Evolutionary conservation across 1,140 invertebrate genomes (phyloP), one percentile per base, ranked within the genome.

Genomic region (Drosophila lini): DNA sequence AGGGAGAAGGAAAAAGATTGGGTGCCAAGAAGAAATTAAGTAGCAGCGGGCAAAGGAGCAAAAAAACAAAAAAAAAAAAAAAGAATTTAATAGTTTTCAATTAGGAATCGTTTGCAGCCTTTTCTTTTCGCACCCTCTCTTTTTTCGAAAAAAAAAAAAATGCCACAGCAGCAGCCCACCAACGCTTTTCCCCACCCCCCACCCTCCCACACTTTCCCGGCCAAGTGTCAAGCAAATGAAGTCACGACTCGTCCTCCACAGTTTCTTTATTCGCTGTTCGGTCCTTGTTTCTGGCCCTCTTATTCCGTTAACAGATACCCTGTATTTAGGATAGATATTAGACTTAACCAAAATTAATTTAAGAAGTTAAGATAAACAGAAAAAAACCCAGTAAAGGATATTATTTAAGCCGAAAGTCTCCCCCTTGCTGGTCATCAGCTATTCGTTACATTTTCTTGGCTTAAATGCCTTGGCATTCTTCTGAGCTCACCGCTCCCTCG

Each of bases 51-150:
- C 44, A 40, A 57, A 55, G 44, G 41, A 63, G 25, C 48, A 32
- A 25, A n/a, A 56, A 68, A 19, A 19, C 19, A 19, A 19, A 19
- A 19, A 19, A 19, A 19, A 19, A 19, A 60, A 76, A 78, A 71
- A 79, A 74, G 64, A 83, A 91, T 91, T 91, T 91, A 91, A 91
- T 91, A 91, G 90, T 91, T 91, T 91, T 91, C 90, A 91, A 91
- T 91, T 91, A 91, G 90, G 90, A 91, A 91, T 91, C 90, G 90
- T 91, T 91, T 91, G 90, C 90, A 91, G 90, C 78, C 90, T 83
- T 83, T 91, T 83, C 74, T 85, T 75, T 78, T 69, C 64, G 47
- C 52, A 58, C 61, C 36, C 60, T 41, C 45, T 55, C 65, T 62
- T 38, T 62, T 38, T 68, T 69, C 44, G 13, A 25, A 38, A 38